Evolutionary conservation across 2,888 invertebrate species (phyloP), one percentile per base, ranked within the genome.

Genomic region (Parnassius glacialis): DNA sequence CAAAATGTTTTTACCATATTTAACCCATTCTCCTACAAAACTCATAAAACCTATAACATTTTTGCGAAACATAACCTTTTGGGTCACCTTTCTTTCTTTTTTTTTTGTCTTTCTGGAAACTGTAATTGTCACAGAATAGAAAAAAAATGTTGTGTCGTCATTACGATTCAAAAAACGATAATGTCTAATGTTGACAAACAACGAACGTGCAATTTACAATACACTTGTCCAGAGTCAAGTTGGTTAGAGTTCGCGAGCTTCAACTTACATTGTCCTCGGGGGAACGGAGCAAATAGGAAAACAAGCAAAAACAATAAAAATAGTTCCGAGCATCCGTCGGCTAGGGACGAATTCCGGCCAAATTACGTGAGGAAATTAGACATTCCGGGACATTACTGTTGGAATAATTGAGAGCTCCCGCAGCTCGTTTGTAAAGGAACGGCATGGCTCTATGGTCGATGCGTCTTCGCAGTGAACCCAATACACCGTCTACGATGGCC

Each of bases 311-410:
- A 87, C 85, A 74, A 90, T 90, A 90, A 91, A 91, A 91, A 91
- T 90, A 88, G 89, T 88, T 89, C 79, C 78, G 72, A 78, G 77
- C 83, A 80, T 83, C 84, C 83, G 84, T 80, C 82, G 81, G 80
- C 83, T 78, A 73, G 84, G 86, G 87, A 86, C 84, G 76, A 83
- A 90, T 90, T 88, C 88, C 88, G 76, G 75, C 80, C 83, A 83
- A 89, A 90, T 90, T 88, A 90, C 90, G 91, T 90, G 90, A 88
- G 87, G 86, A 90, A 90, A 90, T 90, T 88, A 90, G 84, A 88
- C 88, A 90, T 90, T 90, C 90, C 89, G 74, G 86, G 80, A 84
- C 85, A 88, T 85, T 83, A 83, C 80, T 75, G 77, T 78, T 76
- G 81, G 81, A 85, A 84, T 90, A 87, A 87, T 87, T 86, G 85